Conservation (phyloP, 2,888 invertebrate species). For the Matsumyia berberina region DNA sequence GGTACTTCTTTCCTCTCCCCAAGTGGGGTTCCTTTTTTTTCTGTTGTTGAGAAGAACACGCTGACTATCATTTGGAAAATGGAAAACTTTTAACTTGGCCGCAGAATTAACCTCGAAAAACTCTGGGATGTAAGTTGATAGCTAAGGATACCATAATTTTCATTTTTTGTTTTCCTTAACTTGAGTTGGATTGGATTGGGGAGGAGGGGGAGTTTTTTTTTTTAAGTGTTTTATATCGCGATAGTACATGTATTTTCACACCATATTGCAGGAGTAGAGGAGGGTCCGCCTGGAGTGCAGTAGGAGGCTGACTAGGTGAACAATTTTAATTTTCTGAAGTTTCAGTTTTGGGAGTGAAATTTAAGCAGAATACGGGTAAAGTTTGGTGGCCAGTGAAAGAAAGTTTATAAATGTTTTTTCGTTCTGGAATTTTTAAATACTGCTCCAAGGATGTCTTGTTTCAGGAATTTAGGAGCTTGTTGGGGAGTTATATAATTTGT, state of each 20-base stretch:
- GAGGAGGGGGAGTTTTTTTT: constrained; percentile 15
- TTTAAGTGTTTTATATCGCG: constrained; percentile 60
- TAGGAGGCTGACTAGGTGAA: constrained; percentile 32
- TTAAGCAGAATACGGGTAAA: constrained; percentile 47
- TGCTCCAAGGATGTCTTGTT: constrained; percentile 29
- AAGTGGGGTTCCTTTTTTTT: constrained; percentile 55
- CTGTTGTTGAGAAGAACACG: constrained; percentile 39
- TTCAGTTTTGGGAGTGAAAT: constrained; percentile 38
- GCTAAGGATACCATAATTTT: constrained; percentile 68
- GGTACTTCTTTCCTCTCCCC: constrained; percentile 22
- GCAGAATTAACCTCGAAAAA: constrained; percentile 70
- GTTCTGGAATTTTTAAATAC: constrained; percentile 28
- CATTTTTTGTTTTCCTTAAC: constrained; percentile 27
- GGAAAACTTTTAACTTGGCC: constrained; percentile 75
- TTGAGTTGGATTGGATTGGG: constrained; percentile 6
- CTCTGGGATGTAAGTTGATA: constrained; percentile 58
- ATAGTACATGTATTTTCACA: constrained; percentile 70
- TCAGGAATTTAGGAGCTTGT: constrained; percentile 37
- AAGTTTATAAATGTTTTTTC: constrained; percentile 36
- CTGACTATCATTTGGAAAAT: constrained; percentile 74
- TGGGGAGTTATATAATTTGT: constrained; percentile 60
- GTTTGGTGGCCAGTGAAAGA: constrained; percentile 48
- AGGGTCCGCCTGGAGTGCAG: constrained; percentile 35
- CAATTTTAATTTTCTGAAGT: constrained; percentile 74
- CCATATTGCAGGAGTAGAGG: constrained; percentile 61